Conservation (phyloP, 1,140 invertebrate species). For the Bombus superbus region DNA sequence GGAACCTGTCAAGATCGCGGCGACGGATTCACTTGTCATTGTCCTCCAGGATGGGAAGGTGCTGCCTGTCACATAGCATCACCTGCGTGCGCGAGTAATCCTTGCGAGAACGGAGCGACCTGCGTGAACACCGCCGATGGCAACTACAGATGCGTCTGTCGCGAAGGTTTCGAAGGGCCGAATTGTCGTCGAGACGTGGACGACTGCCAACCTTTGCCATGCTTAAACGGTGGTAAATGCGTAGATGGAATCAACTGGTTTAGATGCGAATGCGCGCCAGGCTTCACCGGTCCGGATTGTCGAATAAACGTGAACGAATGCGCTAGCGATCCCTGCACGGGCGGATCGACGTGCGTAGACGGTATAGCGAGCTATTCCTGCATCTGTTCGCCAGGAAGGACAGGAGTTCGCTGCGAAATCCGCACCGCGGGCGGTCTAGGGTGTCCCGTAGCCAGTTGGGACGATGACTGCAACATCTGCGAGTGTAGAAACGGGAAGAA, state of each 20-base stretch:
- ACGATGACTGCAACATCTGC: slow-evolving; percentile 92
- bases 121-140: slow-evolving; percentile 88
- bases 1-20: slow-evolving; percentile 88
- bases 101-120: slow-evolving; percentile 90
- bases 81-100: slow-evolving; percentile 88
- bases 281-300: slow-evolving; percentile 89
- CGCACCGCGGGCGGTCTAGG: slow-evolving; percentile 75
- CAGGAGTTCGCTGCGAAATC: slow-evolving; percentile 88
- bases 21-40: slow-evolving; percentile 86
- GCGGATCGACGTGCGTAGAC: slow-evolving; percentile 92
- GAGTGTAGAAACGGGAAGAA: slow-evolving; percentile 89
- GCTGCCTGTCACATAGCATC: slow-evolving; percentile 88
- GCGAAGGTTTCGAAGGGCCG: slow-evolving; percentile 86
- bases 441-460: slow-evolving; percentile 79
- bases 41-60: slow-evolving; percentile 86
- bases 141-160: slow-evolving; percentile 88
- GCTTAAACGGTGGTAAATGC: slow-evolving; percentile 90
- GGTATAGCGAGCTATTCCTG: slow-evolving; percentile 91
- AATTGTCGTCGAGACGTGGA: slow-evolving; percentile 87
- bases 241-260: slow-evolving; percentile 92
- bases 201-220: slow-evolving; percentile 86
- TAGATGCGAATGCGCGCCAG: slow-evolving; percentile 88
- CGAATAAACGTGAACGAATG: slow-evolving; percentile 91
- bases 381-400: slow-evolving; percentile 90
- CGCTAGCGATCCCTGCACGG: slow-evolving; percentile 91